Conservation (phyloP, 2,888 invertebrate species). For the Yponomeuta malinellus region DNA sequence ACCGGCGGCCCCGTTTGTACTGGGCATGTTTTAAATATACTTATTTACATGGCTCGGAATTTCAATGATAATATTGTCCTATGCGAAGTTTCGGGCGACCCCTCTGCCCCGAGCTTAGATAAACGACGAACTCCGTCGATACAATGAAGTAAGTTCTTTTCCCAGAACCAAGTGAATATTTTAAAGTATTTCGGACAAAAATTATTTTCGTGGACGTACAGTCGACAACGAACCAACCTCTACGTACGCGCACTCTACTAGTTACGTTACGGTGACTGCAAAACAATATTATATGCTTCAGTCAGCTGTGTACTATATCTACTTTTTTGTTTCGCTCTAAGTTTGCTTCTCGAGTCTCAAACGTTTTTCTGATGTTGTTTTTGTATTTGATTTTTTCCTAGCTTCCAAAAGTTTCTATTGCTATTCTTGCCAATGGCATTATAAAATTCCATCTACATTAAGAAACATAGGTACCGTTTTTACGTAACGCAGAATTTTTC, state of each 20-base stretch:
- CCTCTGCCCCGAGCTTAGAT: slow-evolving; percentile 37
- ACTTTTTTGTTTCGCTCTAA: too few species aligned
- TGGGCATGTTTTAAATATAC: slow-evolving; percentile 13
- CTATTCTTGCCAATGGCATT: too few species aligned
- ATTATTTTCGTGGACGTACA: too few species aligned
- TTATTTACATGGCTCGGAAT: slow-evolving; percentile 19
- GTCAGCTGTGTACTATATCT: too few species aligned
- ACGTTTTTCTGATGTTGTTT: too few species aligned
- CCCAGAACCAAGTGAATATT: slow-evolving; percentile 38
- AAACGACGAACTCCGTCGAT: slow-evolving; percentile 50
- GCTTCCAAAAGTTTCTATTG: too few species aligned
- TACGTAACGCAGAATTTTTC: too few species aligned
- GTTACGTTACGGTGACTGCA: not conserved
- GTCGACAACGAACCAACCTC: not conserved
- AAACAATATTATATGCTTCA: too few species aligned
- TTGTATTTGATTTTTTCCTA: too few species aligned
- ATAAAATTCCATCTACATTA: too few species aligned
- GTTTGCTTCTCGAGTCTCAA: too few species aligned
- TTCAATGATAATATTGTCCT: slow-evolving; percentile 54
- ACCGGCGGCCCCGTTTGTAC: not conserved
- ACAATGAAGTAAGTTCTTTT: slow-evolving; percentile 50
- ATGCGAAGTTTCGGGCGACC: slow-evolving; percentile 30
- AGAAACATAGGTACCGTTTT: too few species aligned
- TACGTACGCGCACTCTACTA: not conserved
- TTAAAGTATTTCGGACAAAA: slow-evolving; percentile 38